These are phyloP conservation scores for Rhagium mordax DNA, from an alignment of 2,888 invertebrate genomes.

Conservation along the genomic window DNA sequence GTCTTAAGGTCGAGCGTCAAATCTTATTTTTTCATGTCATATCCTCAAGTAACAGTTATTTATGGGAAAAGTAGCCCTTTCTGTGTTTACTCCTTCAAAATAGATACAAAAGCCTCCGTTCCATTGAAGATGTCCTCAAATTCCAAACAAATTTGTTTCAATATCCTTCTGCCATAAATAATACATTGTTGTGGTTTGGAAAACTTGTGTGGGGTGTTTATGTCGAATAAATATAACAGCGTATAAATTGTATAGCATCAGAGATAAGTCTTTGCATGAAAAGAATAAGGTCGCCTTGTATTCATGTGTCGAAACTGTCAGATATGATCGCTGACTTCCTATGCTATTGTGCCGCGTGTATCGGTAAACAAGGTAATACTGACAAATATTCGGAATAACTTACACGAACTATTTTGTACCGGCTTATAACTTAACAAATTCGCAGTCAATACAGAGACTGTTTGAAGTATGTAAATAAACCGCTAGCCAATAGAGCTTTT, in stretches of 20 bases:
- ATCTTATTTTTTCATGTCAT: too few species aligned
- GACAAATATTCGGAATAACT: slow-evolving; percentile 35
- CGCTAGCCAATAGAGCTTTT: too few species aligned
- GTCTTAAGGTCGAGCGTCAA: too few species aligned
- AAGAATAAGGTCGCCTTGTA: slow-evolving; percentile 38
- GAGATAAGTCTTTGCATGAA: slow-evolving; percentile 31
- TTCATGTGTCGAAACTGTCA: slow-evolving; percentile 50
- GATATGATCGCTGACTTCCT: slow-evolving; percentile 52
- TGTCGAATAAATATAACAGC: slow-evolving; percentile 33
- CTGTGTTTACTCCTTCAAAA: background rate
- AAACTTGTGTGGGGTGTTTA: slow-evolving; percentile 42
- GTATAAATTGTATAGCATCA: slow-evolving; percentile 36
- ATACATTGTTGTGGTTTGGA: slow-evolving; percentile 46
- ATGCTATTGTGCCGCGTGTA: slow-evolving; percentile 39
- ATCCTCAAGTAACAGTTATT: slow-evolving; percentile 2
- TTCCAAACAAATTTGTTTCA: slow-evolving; percentile 45
- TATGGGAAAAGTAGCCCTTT: slow-evolving; percentile 24
- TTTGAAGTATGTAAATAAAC: background rate
- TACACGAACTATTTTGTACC: slow-evolving; percentile 9
- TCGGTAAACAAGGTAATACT: slow-evolving; percentile 44
- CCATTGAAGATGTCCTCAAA: slow-evolving; percentile 26
- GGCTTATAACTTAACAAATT: background rate
- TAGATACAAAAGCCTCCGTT: slow-evolving; percentile 13
- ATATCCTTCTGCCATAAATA: slow-evolving; percentile 46
- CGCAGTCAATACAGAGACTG: background rate